These are phyloP conservation scores for Lacerta agilis DNA, from an alignment of 2,797 vertebrate species.

Conservation along the genomic window DNA sequence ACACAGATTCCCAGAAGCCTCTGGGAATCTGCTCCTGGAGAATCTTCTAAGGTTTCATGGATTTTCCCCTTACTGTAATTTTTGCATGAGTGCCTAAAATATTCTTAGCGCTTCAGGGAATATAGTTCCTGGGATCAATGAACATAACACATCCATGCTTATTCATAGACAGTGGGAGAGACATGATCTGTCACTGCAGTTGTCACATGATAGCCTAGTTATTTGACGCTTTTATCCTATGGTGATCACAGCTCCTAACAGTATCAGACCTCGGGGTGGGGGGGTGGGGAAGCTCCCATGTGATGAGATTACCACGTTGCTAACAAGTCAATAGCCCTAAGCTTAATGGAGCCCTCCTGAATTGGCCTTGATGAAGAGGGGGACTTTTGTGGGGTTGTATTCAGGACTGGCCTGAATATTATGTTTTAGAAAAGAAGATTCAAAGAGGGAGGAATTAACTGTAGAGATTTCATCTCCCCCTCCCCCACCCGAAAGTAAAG, in stretches of 20 bases:
- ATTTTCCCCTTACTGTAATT: slow-evolving; percentile 48
- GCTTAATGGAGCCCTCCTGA: too few species aligned
- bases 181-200: slow-evolving; percentile 19
- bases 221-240: slow-evolving; percentile 2
- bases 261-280: not conserved
- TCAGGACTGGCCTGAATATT: not conserved
- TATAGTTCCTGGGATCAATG: slow-evolving; percentile 68
- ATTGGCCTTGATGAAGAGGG: not conserved
- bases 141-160: slow-evolving; percentile 65
- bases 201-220: not conserved
- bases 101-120: slow-evolving; percentile 65
- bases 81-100: slow-evolving; percentile 46
- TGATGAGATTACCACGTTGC: not conserved
- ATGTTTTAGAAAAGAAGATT: not conserved
- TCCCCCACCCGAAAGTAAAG: not conserved
- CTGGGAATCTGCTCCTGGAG: slow-evolving; percentile 54
- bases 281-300: too few species aligned
- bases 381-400: not conserved
- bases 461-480: too few species aligned
- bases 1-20: slow-evolving; percentile 29
- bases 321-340: not conserved
- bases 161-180: slow-evolving; percentile 69
- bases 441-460: not conserved
- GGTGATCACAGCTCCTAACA: not conserved
- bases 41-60: slow-evolving; percentile 70